A percentile compares a stretch with the other conserved stretches of the same genome.
These are phyloP conservation scores for Bettongia penicillata DNA, from an alignment of 2,113 vertebrate genomes.

Conservation along the genomic window DNA sequence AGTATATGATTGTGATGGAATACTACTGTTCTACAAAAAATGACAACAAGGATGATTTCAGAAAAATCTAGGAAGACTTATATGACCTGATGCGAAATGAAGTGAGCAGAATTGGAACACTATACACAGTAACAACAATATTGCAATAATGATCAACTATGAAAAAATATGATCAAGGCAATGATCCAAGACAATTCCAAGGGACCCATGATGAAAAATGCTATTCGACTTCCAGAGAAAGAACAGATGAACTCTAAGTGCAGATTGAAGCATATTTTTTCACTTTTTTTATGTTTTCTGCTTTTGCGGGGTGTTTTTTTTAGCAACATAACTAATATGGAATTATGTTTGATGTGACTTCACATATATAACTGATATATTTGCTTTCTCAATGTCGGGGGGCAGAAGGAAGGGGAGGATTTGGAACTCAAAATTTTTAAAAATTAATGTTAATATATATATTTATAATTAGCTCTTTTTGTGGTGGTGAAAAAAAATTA, in stretches of 20 bases:
- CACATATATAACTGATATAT: neutral
- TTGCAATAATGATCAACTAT: neutral
- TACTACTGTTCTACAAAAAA: neutral
- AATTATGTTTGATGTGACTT: neutral
- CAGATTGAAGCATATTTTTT: neutral
- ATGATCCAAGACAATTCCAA: neutral
- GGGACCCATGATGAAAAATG: neutral
- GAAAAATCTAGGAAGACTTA: neutral
- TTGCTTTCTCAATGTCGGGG: neutral
- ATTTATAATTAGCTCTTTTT: too few relatives aligned
- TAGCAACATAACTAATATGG: neutral
- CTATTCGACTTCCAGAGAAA: neutral
- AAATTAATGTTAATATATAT: too few relatives aligned
- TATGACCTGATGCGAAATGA: neutral
- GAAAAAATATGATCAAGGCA: neutral
- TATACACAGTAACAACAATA: neutral
- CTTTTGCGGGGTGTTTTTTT: neutral
- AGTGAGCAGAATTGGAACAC: neutral
- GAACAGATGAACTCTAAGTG: neutral
- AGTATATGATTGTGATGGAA: neutral
- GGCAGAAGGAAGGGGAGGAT: neutral
- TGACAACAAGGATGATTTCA: neutral
- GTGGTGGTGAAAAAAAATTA: too few relatives aligned
- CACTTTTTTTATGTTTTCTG: neutral
- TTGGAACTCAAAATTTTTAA: too few relatives aligned